phyloP scores from a whole-genome alignment of 2,888 invertebrate genomes.

The Ichneumon xanthorius region DNA sequence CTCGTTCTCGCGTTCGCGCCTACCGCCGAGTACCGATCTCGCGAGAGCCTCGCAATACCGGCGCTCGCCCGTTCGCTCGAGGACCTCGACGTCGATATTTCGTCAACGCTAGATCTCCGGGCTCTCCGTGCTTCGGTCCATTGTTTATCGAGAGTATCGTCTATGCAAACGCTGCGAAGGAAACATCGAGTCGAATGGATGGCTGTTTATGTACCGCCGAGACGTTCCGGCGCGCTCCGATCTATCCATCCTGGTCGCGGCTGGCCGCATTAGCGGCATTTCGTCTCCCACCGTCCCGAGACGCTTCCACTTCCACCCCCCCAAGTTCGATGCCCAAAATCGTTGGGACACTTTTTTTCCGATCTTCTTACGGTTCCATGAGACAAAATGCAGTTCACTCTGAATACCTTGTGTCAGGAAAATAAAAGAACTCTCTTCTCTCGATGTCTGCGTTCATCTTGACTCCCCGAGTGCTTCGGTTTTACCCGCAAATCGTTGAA shows the following conservation, averaged over 20 bases:
- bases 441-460: no score
- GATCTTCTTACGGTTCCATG: no score
- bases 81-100: constrained; percentile 69
- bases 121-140: constrained; percentile 66
- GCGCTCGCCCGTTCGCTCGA: constrained; percentile 58
- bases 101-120: constrained; percentile 71
- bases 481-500: no score
- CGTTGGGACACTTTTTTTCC: neutral
- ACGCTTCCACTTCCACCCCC: constrained; percentile 37
- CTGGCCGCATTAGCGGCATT: constrained; percentile 54
- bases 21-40: constrained; percentile 41
- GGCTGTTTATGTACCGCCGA: neutral
- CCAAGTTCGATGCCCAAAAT: neutral
- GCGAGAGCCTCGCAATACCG: constrained; percentile 51
- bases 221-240: constrained; percentile 43
- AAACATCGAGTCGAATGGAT: constrained; percentile 1
- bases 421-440: no score
- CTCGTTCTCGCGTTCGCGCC: constrained; percentile 65
- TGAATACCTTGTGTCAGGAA: no score
- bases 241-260: constrained; percentile 60
- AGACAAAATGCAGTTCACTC: no score
- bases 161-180: constrained; percentile 14
- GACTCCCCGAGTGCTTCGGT: no score
- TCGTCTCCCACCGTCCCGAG: constrained; percentile 63
- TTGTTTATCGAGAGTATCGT: constrained; percentile 67